A percentile compares a stretch with the other conserved stretches of the same genome.
These are phyloP conservation scores for Cryptoleucopteryx plumbea DNA, from an alignment of 2,113 vertebrate species.

Conservation along the genomic window DNA sequence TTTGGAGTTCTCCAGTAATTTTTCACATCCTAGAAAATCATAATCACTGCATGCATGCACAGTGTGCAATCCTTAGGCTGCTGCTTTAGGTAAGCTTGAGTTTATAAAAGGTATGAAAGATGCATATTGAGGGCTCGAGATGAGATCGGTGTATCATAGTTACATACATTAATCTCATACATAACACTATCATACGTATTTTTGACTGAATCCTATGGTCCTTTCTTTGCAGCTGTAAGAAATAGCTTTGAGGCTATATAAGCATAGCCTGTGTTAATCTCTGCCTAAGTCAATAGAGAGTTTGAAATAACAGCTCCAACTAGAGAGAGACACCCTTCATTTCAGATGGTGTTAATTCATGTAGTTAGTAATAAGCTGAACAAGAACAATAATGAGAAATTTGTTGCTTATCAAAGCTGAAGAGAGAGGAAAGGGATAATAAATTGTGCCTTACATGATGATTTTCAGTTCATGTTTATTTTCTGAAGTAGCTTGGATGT, in stretches of 20 bases:
- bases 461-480: background rate
- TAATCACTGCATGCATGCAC: background rate
- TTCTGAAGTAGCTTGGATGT: background rate
- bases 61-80: background rate
- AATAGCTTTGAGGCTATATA: background rate
- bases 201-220: background rate
- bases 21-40: background rate
- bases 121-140: background rate
- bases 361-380: background rate
- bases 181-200: background rate
- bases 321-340: background rate
- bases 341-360: background rate
- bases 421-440: background rate
- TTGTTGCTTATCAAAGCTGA: background rate
- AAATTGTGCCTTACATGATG: fast-evolving
- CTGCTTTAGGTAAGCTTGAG: background rate
- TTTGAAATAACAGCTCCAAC: background rate
- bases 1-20: background rate
- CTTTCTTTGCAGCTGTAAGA: background rate
- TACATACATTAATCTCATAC: background rate
- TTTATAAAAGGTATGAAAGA: background rate
- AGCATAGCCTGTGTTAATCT: background rate
- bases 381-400: background rate
- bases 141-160: background rate
- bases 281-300: background rate